Conservation (phyloP, 2,888 invertebrate species). For the Tiphia femorata region DNA sequence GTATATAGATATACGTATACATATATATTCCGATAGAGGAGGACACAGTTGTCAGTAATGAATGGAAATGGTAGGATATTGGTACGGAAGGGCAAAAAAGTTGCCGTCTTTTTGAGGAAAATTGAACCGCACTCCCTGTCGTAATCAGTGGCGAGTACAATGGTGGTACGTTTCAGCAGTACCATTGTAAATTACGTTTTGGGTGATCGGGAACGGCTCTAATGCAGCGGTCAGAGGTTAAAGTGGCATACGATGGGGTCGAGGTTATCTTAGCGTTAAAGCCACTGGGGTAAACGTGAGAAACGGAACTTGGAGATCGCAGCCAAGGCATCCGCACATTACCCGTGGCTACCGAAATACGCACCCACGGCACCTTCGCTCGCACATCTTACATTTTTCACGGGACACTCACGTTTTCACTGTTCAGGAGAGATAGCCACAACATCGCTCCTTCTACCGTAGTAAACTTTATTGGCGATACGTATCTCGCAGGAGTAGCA, state of each 20-base stretch:
- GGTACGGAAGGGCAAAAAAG: neutral
- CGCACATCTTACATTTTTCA: constrained; percentile 19
- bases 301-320: constrained; percentile 19
- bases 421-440: constrained; percentile 43
- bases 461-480: constrained; percentile 31
- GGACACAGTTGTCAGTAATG: constrained; percentile 2
- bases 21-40: constrained; percentile 18
- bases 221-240: neutral
- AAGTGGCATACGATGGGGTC: constrained; percentile 2
- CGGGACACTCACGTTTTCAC: constrained; percentile 54
- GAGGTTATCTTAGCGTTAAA: constrained; percentile 16
- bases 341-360: constrained; percentile 56
- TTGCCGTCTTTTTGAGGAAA: neutral
- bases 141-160: constrained; percentile 20
- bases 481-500: constrained; percentile 41
- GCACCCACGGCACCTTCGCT: constrained; percentile 33
- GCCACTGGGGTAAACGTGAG: constrained; percentile 7
- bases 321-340: constrained; percentile 29
- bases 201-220: constrained; percentile 7
- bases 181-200: constrained; percentile 20
- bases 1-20: too few species aligned
- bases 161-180: constrained; percentile 37
- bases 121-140: constrained; percentile 4
- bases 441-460: constrained; percentile 45
- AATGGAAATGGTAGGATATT: neutral